These are phyloP conservation scores for Lynx canadensis DNA, from an alignment of 2,113 vertebrate genomes.

Conservation along the genomic window DNA sequence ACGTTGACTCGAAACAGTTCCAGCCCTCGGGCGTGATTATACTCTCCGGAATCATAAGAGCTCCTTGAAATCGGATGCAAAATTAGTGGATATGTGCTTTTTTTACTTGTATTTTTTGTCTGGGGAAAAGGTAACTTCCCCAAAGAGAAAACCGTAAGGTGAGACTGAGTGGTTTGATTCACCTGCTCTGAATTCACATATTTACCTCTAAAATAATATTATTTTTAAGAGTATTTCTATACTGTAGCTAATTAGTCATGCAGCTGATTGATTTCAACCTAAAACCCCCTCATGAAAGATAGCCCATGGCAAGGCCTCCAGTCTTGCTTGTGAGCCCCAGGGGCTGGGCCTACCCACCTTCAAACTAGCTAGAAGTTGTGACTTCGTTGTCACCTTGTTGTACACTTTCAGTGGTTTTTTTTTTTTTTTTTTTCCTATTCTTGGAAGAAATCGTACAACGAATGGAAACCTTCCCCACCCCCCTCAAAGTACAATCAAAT, in stretches of 20 bases:
- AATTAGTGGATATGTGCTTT: neutral
- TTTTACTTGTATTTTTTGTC: neutral
- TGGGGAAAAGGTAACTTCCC: neutral
- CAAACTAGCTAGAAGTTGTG: slow-evolving; percentile 36
- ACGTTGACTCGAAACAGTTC: neutral
- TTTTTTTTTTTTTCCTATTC: slow-evolving; percentile 49
- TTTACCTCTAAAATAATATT: neutral
- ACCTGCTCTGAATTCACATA: neutral
- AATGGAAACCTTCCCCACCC: slow-evolving; percentile 76
- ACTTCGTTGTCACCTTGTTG: slow-evolving; percentile 39
- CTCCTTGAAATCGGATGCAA: neutral
- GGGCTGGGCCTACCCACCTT: neutral
- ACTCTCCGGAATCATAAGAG: neutral
- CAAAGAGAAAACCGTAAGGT: neutral
- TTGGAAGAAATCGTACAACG: slow-evolving; percentile 74
- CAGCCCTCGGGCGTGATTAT: neutral
- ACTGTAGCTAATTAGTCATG: neutral
- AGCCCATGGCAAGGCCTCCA: neutral
- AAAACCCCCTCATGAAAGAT: neutral
- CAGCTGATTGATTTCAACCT: neutral
- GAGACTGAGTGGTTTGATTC: neutral
- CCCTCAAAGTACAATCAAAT: slow-evolving; percentile 78
- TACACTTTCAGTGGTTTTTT: slow-evolving; percentile 41
- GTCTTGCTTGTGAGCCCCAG: slow-evolving; percentile 22
- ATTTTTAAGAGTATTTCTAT: neutral